These are phyloP conservation scores for Nephrotoma flavescens DNA, from an alignment of 2,888 invertebrate species.

Conservation along the genomic window DNA sequence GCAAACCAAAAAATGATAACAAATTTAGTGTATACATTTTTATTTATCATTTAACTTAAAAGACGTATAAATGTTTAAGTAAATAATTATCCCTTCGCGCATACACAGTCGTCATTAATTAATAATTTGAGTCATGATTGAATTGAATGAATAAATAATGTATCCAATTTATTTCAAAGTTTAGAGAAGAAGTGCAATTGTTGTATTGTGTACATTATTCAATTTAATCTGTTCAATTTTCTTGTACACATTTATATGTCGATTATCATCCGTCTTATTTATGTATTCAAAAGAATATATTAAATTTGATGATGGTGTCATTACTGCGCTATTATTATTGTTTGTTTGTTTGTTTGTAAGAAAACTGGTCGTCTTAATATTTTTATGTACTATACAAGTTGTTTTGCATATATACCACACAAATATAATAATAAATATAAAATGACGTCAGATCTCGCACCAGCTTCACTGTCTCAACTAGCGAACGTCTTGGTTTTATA, in stretches of 20 bases:
- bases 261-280: background rate
- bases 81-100: background rate
- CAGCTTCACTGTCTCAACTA: background rate
- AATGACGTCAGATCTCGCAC: background rate
- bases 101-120: background rate
- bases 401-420: background rate
- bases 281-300: background rate
- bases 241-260: background rate
- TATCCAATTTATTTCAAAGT: background rate
- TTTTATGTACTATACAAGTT: background rate
- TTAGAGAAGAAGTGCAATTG: background rate
- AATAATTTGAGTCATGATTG: background rate
- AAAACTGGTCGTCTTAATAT: background rate
- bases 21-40: background rate
- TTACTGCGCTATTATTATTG: background rate
- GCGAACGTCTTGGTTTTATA: background rate
- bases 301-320: background rate
- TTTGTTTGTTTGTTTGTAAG: background rate
- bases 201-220: background rate
- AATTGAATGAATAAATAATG: background rate
- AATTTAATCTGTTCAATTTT: background rate
- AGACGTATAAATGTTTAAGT: background rate
- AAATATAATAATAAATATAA: background rate
- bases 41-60: background rate
- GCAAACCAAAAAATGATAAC: background rate